Evolutionary conservation across 2,888 invertebrate genomes (phyloP), one percentile per base, ranked within the genome.

Genomic region (Globia sparganii): DNA sequence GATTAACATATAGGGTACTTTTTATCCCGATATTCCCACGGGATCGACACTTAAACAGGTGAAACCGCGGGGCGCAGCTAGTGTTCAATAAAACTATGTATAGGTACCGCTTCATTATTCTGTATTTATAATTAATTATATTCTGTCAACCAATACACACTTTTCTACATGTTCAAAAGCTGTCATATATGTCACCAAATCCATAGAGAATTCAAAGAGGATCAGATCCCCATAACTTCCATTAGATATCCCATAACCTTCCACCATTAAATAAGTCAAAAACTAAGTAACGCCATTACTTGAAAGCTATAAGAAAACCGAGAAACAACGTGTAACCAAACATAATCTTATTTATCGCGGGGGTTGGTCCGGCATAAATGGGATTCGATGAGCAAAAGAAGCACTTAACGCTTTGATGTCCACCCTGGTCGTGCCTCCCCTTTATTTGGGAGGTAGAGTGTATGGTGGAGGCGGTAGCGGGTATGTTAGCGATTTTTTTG

Each of bases 371-470:
- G 90, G 89, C 91, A 88, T 90, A 93, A 93, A 93, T 93, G 92
- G 92, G 93, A 92, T 93, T 93, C 94, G 94, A 94, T 93, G 93
- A 93, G 92, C 91, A 93, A 92, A 94, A 94, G 92, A 81, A 94
- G 95, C 96, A 96, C 96, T 96, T 96, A 96, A 95, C 95, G 96
- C 96, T 95, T 96, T 96, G 95, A 96, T 96, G 96, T 96, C 95
- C 95, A 93, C 94, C 93, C 93, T 90, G 92, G 86, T 86, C 81
- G 86, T 82, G 85, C 89, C 92, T 93, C 94, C 95, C 94, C 93
- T 92, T 93, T 83, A 83, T 80, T 84, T 76, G 75, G 21, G 6
- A 43, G 69, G 21, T 28, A 74, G 67, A 40, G 78, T 15, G 11
- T 28, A 53, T 73, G 18, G 72, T 72, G 40, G 5, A 2, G 25